Evolutionary conservation across 2,797 vertebrate genomes (phyloP), one percentile per base, ranked within the genome.

Genomic region (Periophthalmus magnuspinnatus): DNA sequence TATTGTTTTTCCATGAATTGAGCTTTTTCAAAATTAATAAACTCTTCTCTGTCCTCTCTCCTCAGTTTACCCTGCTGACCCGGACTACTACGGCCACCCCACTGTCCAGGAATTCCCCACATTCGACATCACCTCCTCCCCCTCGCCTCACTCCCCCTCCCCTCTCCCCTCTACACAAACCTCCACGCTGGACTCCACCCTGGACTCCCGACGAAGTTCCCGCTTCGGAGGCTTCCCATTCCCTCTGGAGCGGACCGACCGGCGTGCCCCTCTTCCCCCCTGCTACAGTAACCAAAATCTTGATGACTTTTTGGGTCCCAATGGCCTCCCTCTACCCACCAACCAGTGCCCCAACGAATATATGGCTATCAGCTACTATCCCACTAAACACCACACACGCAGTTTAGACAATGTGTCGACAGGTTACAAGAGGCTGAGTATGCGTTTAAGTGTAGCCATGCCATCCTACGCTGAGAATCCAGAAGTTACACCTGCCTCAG

Each of bases 241-340:
- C 84, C 97, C 97, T 0, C 87, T 99, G 81, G 95, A 97, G 13
- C 93, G 95, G 57, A 92, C 84, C 2, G 97, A 97, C 88, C 97
- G 97, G 48, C 93, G 97, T 0, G 96, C 97, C 0, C 97, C 97
- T 0, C 92, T 99, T 28, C 96, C 97, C 0, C 96, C 97, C 0
- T 95, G 96, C 87, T 99, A 98, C 84, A 98, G 96, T 93, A 96
- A 96, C 89, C 96, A 97, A 88, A 96, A 96, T 90, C 93, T 99
- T 88, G 97, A 99, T 68, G 96, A 97, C 81, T 96, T 98, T 89
- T 89, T 97, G 76, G 94, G 94, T 8, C 93, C 94, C 0, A 90
- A 90, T 0, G 94, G 95, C 0, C 87, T 81, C 19, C 95, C 97
- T 0, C 70, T 91, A 5, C 93, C 91, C 48, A 89, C 90, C 5